Base-by-base conservation (phyloP, 2,797 vertebrate species). In the Calcarius lapponicus region DNA sequence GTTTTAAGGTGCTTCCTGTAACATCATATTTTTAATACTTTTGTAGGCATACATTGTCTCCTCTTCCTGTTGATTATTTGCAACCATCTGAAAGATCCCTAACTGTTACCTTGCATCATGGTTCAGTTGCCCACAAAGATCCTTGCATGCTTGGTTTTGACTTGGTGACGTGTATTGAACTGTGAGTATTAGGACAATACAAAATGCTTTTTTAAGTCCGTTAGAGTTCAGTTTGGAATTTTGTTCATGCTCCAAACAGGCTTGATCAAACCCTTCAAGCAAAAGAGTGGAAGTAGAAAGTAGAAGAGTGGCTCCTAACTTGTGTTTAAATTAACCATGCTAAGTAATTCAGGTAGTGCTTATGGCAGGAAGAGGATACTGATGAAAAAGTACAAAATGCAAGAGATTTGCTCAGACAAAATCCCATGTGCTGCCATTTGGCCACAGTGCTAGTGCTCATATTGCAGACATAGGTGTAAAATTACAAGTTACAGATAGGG, bases 71-170 rank as follows among this genome's bases (percentile, higher is more conserved):
- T 29, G 98, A 99, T 87, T 99, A 98, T 71, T 97, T 99, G 69
- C 97, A 98, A 53, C 99, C 99, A 2, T 80, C 96, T 56, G 96
- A 97, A 17, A 93, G 97, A 58, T 97, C 98, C 62, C 96, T 99
- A 28, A 98, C 97, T 12, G 48, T 99, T 51, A 98, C 98, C 60
- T 94, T 99, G 66, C 98, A 98, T 96, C 98, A 99, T 7, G 99
- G 99, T n/a, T 99, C 99, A 9, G 98, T 99, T 81, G 98, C 98
- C 15, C 97, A 99, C 36, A 98, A 94, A 93, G 99, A 99, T n/a
- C 96, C 98, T 18, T 98, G 98, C 71, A 98, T 99, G 97, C 97
- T 97, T 96, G 99, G 98, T 84, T 99, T 99, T 95, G 98, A 99
- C 89, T 98, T 99, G 88, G 98, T 99, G 80, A 98, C 98, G 0